Evolutionary conservation across 2,797 vertebrate species (phyloP).

Genomic region (Paramormyrops hopkinsi): DNA sequence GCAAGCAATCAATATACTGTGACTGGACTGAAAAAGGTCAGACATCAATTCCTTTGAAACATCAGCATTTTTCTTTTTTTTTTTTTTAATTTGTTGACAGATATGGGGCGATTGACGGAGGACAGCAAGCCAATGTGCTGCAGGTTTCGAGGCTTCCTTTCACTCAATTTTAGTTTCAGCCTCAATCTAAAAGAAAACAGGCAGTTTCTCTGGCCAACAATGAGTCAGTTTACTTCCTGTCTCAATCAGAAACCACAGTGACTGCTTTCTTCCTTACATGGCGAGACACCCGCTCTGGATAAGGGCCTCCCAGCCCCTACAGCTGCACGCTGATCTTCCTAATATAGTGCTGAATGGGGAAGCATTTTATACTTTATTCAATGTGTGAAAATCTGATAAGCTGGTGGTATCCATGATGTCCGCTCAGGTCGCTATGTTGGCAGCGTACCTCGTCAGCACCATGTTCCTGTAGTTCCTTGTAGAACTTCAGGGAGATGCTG

Average conservation of each 20-base stretch:
- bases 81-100: neutral
- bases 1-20: constrained; percentile 26
- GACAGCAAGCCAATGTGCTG: neutral
- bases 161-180: neutral
- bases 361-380: neutral
- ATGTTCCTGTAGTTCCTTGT: constrained; percentile 96
- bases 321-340: neutral
- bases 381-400: neutral
- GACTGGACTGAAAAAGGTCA: neutral
- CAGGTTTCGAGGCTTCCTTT: neutral
- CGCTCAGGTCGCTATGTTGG: neutral
- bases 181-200: neutral
- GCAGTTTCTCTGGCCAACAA: constrained; percentile 39
- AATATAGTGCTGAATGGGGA: neutral
- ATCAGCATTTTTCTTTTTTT: neutral
- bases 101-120: neutral
- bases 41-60: neutral
- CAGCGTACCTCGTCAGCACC: constrained; percentile 84
- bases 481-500: constrained; percentile 99
- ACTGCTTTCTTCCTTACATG: constrained; percentile 66
- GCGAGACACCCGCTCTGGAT: constrained; percentile 33
- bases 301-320: neutral
- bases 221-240: constrained; percentile 84
- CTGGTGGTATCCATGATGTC: neutral
- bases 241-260: constrained; percentile 59